Evolutionary conservation across 2,888 invertebrate genomes (phyloP), one percentile per base, ranked within the genome.

Genomic region (Caradrina clavipalpis): DNA sequence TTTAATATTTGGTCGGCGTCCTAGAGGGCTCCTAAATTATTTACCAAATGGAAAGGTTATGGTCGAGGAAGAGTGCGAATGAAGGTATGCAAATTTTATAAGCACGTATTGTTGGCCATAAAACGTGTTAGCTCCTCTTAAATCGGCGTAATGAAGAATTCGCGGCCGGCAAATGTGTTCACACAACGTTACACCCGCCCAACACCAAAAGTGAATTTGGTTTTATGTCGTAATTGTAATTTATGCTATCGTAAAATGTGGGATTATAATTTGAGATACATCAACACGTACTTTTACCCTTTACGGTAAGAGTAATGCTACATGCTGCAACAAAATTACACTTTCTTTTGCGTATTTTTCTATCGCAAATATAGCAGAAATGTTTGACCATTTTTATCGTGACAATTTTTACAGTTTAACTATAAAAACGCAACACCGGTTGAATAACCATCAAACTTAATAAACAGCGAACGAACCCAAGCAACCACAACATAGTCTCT

Each of bases 1-100:
- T 96, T 96, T 96, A 96, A 96, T 96, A 96, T 95, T 93, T 95
- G 94, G 93, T 92, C 92, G 92, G 86, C 88, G 93, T 94, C 95
- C 95, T 96, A 90, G 92, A 93, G 96, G 95, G 92, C 93, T 91
- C 89, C 93, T 95, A 96, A 95, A 96, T 96, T 96, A 96, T 96
- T 95, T 95, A 95, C 94, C 93, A 95, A 96, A 96, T 95, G 94
- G 95, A 94, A 95, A 96, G 95, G 95, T 95, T 95, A 96, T 95
- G 95, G 95, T 90, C 91, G 92, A 89, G 91, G 93, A 94, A 92
- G 92, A 94, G 94, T 94, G 93, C 90, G 94, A 94, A 95, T 94
- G 93, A 92, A 93, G 90, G 93, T 94, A 95, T 95, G 95, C 93
- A 96, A 95, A 96, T 95, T 94, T 96, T 92, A 95, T 95, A 92